These are phyloP conservation scores for Drosophila subsilvestris DNA, from an alignment of 2,888 invertebrate genomes.

Conservation along the genomic window DNA sequence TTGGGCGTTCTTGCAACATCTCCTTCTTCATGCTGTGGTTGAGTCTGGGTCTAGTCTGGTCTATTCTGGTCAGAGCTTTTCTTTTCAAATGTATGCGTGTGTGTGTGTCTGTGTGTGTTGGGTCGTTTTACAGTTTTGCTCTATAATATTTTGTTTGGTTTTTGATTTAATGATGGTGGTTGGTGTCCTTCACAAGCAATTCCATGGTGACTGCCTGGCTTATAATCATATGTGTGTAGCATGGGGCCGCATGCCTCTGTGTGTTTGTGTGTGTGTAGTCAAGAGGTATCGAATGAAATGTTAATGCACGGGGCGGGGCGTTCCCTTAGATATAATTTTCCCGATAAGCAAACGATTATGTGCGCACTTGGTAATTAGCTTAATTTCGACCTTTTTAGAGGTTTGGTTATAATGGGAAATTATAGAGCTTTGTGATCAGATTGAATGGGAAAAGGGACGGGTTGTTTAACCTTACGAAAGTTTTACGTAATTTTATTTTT, in stretches of 20 bases:
- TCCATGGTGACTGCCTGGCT: slow-evolving; percentile 32
- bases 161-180: slow-evolving; percentile 69
- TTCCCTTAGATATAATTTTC: slow-evolving; percentile 13
- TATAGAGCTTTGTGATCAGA: neutral
- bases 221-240: slow-evolving; percentile 51
- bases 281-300: slow-evolving; percentile 29
- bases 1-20: slow-evolving; percentile 65
- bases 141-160: slow-evolving; percentile 60
- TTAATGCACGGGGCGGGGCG: slow-evolving; percentile 30
- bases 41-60: slow-evolving; percentile 35
- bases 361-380: slow-evolving; percentile 23
- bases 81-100: slow-evolving; percentile 2
- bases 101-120: slow-evolving; percentile 16
- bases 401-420: neutral
- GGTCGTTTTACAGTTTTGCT: slow-evolving; percentile 36
- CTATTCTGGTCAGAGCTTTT: slow-evolving; percentile 27
- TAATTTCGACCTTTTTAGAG: neutral
- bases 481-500: neutral
- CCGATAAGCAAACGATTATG: slow-evolving; percentile 33
- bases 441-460: neutral
- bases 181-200: slow-evolving; percentile 12
- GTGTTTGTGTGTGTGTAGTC: slow-evolving; percentile 12
- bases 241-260: neutral
- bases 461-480: neutral
- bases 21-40: slow-evolving; percentile 19